A percentile compares a stretch with the other conserved stretches of the same genome.
Evolutionary conservation across 2,888 invertebrate genomes (phyloP).

Genomic region (Dasysyrphus tricinctus): DNA sequence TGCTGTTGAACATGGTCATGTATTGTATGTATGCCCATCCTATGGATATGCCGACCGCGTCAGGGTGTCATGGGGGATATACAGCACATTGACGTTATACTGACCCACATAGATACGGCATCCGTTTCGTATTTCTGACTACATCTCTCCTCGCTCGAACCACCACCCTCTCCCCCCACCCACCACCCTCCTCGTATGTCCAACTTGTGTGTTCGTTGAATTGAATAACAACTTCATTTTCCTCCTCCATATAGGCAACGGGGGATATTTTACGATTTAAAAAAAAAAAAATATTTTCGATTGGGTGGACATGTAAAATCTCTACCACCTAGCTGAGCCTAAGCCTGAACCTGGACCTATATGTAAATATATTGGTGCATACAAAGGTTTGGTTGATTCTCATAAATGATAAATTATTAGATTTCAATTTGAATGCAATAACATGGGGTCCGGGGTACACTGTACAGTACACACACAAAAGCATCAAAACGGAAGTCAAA

Average conservation of each 20-base stretch:
- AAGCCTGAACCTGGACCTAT: not conserved
- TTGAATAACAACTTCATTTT: conserved; percentile 72
- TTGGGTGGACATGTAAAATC: conserved; percentile 20
- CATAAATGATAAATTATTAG: conserved; percentile 76
- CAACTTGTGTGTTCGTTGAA: conserved; percentile 62
- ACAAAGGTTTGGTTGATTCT: conserved; percentile 45
- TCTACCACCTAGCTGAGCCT: not conserved
- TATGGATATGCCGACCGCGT: conserved; percentile 19
- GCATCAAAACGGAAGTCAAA: conserved; percentile 37
- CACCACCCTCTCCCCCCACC: too few relatives aligned
- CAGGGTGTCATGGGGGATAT: conserved; percentile 51
- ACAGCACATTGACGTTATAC: conserved; percentile 69
- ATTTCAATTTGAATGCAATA: conserved; percentile 74
- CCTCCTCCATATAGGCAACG: not conserved
- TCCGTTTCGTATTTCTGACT: conserved; percentile 58
- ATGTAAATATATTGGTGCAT: not conserved
- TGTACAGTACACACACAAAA: conserved; percentile 25
- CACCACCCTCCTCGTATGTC: not conserved
- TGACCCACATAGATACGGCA: conserved; percentile 76
- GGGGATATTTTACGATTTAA: not conserved
- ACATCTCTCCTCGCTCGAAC: not conserved
- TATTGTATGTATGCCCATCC: not conserved
- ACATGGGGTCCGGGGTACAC: conserved; percentile 17
- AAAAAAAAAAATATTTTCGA: conserved; percentile 28
- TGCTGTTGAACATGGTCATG: conserved; percentile 65